Evolutionary conservation across 1,140 invertebrate genomes (phyloP), one percentile per base, ranked within the genome.

Genomic region (Psix sp.): DNA sequence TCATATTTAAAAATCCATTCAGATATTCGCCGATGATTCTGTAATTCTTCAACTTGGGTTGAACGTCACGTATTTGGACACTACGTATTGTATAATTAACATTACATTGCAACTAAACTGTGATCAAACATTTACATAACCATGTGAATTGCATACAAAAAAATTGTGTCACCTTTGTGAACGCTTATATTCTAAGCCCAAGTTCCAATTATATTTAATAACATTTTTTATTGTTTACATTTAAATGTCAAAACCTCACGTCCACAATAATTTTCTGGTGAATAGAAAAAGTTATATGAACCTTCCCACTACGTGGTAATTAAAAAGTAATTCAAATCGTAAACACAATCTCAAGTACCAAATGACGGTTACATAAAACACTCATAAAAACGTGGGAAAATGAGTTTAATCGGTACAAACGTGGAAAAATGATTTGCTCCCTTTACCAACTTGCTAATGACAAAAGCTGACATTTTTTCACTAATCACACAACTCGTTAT

Each of bases 371-470:
- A 70, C 49, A 48, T 70, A 70, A 70, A 60, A 59, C 54, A 59
- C 54, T 60, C 45, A 70, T 17, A 35, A 45, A 7, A 16, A 70
- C 48, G 54, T 70, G 66, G 66, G 66, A 71, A 71, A 62, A 35
- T 18, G 49, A 62, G 42, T 62, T 43, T 54, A 62, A 71, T 71
- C 49, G 26, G 33, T 11, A 39, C 36, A 68, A 68, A 68, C 59
- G 60, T 59, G 65, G 51, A 46, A 59, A 60, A 68, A 68, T 68
- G 39, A 60, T 60, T 68, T 60, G 54, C 54, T 68, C 66, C 42
- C 42, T 71, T 71, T 56, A 56, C 48, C 54, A 42, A 62, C 49
- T 42, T 11, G 13, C 33, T 71, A 63, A 71, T 71, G 67, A 71
- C 67, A 71, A 68, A 71, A 71, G n/a, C n/a, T n/a, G n/a, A n/a